Evolutionary conservation across 1,140 invertebrate genomes (phyloP), one percentile per base, ranked within the genome.

Genomic region (Papilio dardanus): DNA sequence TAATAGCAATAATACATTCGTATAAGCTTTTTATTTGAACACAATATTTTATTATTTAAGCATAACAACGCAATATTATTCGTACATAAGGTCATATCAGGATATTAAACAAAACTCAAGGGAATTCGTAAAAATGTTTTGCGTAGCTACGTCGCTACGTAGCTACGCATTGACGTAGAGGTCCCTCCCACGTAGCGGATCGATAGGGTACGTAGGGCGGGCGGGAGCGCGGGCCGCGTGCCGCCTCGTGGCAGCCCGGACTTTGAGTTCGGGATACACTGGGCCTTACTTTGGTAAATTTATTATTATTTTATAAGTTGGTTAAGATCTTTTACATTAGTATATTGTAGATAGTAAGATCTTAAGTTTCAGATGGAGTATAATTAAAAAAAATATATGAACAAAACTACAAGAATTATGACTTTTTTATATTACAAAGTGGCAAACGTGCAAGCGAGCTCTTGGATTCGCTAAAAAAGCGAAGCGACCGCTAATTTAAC

Each of bases 161-260:
- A 76, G 75, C 75, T 65, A 40, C 54, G 68, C 68, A 71, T 73
- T 77, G 67, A 69, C 67, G 33, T 37, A 40, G 67, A 40, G 33
- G 67, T 62, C 54, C 54, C 54, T 42, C 35, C 67, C 21, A 69
- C 67, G 33, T 28, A 40, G 42, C 58, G 71, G 76, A 77, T 77
- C 76, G 76, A 77, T 77, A 35, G 65, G 54, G 54, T 24, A 24
- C 21, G 54, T 14, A 74, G 76, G 76, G 71, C 33, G 71, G 65
- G 58, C 24, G 40, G 54, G 68, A 3, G 35, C 28, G 40, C 10
- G n/a, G 10, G 58, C 40, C 50, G 58, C 65, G 76, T 77, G 46
- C 65, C 66, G 58, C 71, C 62, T 73, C 21, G 76, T 77, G 71
- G 35, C 76, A 74, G 76, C 76, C 76, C 31, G 10, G 33, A 35